Evolutionary conservation across 2,888 invertebrate species (phyloP), one percentile per base, ranked within the genome.

Genomic region (Torymus aiolomorphi): DNA sequence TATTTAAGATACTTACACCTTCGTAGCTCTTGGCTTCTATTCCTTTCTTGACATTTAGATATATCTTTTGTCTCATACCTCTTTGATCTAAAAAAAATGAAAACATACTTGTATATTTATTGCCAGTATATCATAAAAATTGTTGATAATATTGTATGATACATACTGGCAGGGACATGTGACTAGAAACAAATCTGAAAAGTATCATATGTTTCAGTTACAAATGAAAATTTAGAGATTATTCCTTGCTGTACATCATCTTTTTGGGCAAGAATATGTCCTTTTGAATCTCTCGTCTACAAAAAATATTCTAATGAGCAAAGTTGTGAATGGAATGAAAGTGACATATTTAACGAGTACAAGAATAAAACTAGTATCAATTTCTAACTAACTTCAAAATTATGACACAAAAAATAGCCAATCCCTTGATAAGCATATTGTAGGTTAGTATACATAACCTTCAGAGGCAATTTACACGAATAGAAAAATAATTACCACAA

Each of bases 1-100:
- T 42, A 42, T 42, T 42, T 42, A 42, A 42, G 31, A 80, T 79
- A 92, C 96, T 95, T 94, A 98, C 98, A 85, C 97, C 96, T 92
- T 98, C 98, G 91, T 99, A 99, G 89, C 94, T 97, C 90, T 98
- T 99, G 20, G 98, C 98, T 92, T 99, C 99, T 80, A 98, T 96
- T 78, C 99, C 99, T 90, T 97, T 96, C 91, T 98, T 99, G 76
- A 97, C 95, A 76, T 94, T 92, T 76, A 99, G 90, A 31, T 93
- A 94, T 14, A 99, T 94, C 92, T 98, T 98, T 90, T 98, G 97
- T 65, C 93, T 93, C 56, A 95, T 92, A 80, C 95, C 95, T 87
- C 95, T 16, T 87, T 94, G 93, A 91, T 95, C 97, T 97, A 10
- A 14, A 82, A 82, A 13, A 20, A 76, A 75, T 73, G 61, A n/a